These are phyloP conservation scores for Corythornis vintsioides DNA, from an alignment of 2,113 vertebrate genomes.

Conservation along the genomic window DNA sequence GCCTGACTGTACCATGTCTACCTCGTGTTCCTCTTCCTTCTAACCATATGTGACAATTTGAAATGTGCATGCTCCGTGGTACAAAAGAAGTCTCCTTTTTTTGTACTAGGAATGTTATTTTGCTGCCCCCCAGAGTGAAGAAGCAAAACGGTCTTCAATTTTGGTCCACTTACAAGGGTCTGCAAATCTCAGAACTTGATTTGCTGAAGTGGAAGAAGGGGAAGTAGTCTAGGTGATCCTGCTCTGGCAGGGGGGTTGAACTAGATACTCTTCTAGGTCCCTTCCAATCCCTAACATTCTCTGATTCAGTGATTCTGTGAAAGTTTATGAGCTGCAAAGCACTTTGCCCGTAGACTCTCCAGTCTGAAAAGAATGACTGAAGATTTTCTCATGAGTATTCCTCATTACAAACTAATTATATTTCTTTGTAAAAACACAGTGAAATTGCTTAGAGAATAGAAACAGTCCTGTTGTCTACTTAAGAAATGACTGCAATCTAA, in stretches of 20 bases:
- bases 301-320: too few relatives aligned
- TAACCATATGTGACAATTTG: fast-evolving
- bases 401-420: neutral
- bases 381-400: neutral
- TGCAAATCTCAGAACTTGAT: neutral
- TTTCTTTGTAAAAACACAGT: neutral
- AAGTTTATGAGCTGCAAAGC: neutral
- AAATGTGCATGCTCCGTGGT: neutral
- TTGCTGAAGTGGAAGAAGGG: neutral
- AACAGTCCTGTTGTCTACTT: neutral
- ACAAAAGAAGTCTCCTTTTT: neutral
- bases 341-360: neutral
- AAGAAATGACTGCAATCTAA: neutral
- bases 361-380: neutral
- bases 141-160: neutral
- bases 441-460: neutral
- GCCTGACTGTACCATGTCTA: neutral
- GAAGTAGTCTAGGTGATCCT: neutral
- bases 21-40: neutral
- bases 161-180: neutral
- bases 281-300: too few relatives aligned
- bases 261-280: too few relatives aligned
- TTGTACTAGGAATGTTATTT: neutral
- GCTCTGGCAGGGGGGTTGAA: too few relatives aligned
- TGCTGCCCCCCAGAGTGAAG: neutral